A percentile compares a stretch with the other conserved stretches of the same genome.
Evolutionary conservation across 2,113 vertebrate genomes (phyloP).

Genomic region (Neofelis nebulosa): DNA sequence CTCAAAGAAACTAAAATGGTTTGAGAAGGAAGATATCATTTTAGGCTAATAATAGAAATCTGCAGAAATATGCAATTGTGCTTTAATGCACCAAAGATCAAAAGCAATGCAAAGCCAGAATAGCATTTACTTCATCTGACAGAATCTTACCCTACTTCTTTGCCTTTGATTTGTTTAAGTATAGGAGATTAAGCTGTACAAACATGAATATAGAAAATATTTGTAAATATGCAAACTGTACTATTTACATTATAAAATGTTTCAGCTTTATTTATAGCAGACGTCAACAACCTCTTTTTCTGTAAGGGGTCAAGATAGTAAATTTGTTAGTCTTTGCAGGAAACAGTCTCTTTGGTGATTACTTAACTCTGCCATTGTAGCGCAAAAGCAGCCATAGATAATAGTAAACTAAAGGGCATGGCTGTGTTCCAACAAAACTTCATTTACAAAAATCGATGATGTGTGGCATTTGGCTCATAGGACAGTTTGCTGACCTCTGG

Average conservation of each 20-base stretch:
- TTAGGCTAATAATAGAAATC: not conserved
- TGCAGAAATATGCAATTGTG: not conserved
- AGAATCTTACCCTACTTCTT: not conserved
- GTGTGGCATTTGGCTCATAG: not conserved
- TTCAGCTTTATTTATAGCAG: not conserved
- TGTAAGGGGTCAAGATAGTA: not conserved
- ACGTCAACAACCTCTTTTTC: not conserved
- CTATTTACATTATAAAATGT: not conserved
- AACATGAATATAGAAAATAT: not conserved
- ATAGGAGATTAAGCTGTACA: not conserved
- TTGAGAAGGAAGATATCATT: conserved; percentile 4
- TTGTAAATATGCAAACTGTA: not conserved
- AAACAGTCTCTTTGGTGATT: not conserved
- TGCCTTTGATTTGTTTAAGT: not conserved
- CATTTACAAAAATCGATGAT: not conserved
- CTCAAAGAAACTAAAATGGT: not conserved
- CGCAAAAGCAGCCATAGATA: not conserved
- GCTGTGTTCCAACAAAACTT: not conserved
- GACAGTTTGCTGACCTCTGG: not conserved
- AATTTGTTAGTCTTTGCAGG: not conserved
- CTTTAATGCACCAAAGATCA: not conserved
- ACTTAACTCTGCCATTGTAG: not conserved
- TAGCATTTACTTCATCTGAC: not conserved
- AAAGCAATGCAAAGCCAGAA: not conserved
- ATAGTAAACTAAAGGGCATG: not conserved